A percentile compares a stretch with the other conserved stretches of the same genome.
Conservation (phyloP, 2,113 vertebrate genomes). For the Chrysochloris asiatica region DNA sequence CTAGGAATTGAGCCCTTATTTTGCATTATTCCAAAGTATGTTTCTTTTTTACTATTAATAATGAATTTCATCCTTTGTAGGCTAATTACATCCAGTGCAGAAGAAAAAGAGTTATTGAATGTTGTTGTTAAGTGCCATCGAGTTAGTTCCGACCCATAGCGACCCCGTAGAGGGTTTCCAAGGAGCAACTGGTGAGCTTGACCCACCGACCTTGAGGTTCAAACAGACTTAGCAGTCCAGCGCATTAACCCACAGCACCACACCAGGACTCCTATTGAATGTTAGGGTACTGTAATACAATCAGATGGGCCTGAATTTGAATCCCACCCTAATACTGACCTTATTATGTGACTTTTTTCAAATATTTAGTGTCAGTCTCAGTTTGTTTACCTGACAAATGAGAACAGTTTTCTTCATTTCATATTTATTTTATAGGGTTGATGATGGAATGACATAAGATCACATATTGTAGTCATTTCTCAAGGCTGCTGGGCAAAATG, state of each 20-base stretch:
- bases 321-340: neutral
- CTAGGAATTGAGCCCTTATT: slow-evolving; percentile 27
- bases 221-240: no score
- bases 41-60: slow-evolving; percentile 18
- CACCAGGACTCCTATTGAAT: no score
- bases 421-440: neutral
- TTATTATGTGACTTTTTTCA: slow-evolving; percentile 1
- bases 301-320: neutral
- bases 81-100: neutral
- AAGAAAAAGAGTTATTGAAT: neutral
- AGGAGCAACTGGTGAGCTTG: no score
- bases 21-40: neutral
- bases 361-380: neutral
- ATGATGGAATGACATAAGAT: neutral
- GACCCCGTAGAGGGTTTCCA: no score
- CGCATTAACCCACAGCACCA: no score
- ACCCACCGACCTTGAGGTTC: no score
- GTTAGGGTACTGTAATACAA: neutral
- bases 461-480: neutral
- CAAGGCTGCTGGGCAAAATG: neutral
- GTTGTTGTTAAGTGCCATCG: no score
- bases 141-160: no score
- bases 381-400: neutral
- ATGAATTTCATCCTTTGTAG: slow-evolving; percentile 14
- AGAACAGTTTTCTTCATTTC: neutral